These are phyloP conservation scores for Gorsachius goisagi DNA, from an alignment of 2,113 vertebrate species.

Conservation along the genomic window DNA sequence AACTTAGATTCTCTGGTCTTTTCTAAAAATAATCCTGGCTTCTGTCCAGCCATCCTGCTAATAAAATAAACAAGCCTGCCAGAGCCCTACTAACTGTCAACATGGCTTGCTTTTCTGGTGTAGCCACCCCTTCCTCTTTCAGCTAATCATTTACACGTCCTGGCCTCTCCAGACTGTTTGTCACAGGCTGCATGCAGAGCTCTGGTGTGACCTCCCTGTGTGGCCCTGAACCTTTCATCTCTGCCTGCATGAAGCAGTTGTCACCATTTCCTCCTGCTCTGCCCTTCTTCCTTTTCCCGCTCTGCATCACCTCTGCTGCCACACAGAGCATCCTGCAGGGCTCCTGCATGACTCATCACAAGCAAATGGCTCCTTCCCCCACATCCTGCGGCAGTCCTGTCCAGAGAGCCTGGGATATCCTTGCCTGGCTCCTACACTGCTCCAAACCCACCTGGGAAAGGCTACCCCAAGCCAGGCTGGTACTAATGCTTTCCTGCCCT, in stretches of 20 bases:
- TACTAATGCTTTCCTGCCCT: not conserved
- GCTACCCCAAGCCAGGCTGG: not conserved
- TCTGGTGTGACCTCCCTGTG: not conserved
- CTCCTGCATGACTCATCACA: conserved; percentile 45
- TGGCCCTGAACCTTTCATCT: conserved; percentile 22
- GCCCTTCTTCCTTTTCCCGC: not conserved
- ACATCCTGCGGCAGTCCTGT: not conserved
- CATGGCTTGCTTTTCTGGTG: conserved; percentile 41
- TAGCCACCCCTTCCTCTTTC: conserved; percentile 25
- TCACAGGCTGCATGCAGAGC: not conserved
- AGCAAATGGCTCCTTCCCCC: conserved; percentile 6
- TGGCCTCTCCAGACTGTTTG: not conserved
- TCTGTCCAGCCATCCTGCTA: conserved; percentile 53
- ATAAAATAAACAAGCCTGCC: conserved; percentile 74
- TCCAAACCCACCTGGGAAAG: not conserved
- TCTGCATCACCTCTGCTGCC: conserved; percentile 18
- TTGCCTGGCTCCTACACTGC: rapidly evolving
- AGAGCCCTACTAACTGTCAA: conserved; percentile 24
- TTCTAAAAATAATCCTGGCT: conserved; percentile 73
- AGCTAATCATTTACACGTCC: conserved; percentile 10
- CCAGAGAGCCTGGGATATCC: not conserved
- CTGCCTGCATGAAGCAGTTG: not conserved
- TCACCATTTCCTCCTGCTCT: conserved; percentile 15
- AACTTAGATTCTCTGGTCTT: conserved; percentile 53
- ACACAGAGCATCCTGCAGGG: conserved; percentile 30